Conservation (phyloP, 2,797 vertebrate species). For the Scarus forsteni region DNA sequence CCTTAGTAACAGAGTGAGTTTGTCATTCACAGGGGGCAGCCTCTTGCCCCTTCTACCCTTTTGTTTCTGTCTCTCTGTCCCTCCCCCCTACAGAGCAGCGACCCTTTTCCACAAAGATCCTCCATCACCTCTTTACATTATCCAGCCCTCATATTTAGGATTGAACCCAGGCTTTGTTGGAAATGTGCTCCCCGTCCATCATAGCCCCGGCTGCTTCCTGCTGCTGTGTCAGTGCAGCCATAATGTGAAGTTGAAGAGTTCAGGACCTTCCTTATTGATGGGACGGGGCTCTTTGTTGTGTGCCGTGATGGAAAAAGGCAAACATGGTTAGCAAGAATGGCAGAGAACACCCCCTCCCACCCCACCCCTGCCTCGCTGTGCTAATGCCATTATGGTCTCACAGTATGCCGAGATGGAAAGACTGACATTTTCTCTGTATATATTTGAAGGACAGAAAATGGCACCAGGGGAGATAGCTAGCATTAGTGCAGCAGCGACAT, state of each 20-base stretch:
- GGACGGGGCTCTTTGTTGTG: conserved; percentile 72
- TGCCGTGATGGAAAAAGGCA: conserved; percentile 75
- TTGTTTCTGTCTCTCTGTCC: conserved; percentile 66
- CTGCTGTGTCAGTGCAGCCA: conserved; percentile 70
- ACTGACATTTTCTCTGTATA: conserved; percentile 80
- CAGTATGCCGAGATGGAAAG: conserved; percentile 61
- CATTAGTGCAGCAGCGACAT: conserved; percentile 66
- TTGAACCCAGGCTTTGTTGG: conserved; percentile 65
- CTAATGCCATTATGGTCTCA: conserved; percentile 79
- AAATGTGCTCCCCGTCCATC: conserved; percentile 57
- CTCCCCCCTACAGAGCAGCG: conserved; percentile 58
- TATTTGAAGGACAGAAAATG: conserved; percentile 76
- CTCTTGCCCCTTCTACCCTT: conserved; percentile 52
- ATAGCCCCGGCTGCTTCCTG: conserved; percentile 58
- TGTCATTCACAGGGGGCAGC: conserved; percentile 37
- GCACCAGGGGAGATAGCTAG: conserved; percentile 72
- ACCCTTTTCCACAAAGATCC: conserved; percentile 71
- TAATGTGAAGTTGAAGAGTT: conserved; percentile 83
- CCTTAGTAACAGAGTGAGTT: conserved; percentile 44
- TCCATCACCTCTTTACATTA: conserved; percentile 76
- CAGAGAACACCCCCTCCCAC: conserved; percentile 57
- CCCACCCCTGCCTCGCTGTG: conserved; percentile 65
- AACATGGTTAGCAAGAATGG: conserved; percentile 79
- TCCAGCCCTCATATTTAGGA: conserved; percentile 75
- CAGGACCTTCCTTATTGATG: conserved; percentile 80